These are phyloP conservation scores for Lamprotornis superbus DNA, from an alignment of 2,113 vertebrate genomes.

Conservation along the genomic window DNA sequence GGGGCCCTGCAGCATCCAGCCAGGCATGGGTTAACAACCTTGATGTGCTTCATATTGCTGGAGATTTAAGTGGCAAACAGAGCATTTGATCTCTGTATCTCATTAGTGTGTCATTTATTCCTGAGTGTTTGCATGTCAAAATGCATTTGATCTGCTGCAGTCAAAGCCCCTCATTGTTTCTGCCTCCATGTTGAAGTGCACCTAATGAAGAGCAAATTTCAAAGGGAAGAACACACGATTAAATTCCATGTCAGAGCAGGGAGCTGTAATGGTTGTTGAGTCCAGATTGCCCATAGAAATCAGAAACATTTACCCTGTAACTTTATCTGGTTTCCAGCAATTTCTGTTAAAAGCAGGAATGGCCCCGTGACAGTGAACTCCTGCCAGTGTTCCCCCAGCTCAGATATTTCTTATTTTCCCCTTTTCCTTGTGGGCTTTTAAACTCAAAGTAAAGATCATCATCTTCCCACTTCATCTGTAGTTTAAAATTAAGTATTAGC, in stretches of 20 bases:
- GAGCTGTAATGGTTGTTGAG: background rate
- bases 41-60: background rate
- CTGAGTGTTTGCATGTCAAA: background rate
- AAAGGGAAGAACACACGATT: background rate
- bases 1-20: background rate
- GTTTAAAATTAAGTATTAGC: background rate
- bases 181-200: background rate
- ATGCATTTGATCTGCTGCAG: constrained; percentile 15
- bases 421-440: background rate
- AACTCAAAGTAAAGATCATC: background rate
- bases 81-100: constrained; percentile 1
- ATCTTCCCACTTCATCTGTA: background rate
- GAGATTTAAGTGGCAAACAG: background rate
- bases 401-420: background rate
- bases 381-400: background rate
- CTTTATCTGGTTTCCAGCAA: background rate
- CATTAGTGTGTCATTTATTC: background rate
- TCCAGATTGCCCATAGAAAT: background rate
- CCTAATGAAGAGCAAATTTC: constrained; percentile 29
- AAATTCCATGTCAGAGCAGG: background rate
- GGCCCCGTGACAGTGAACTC: background rate
- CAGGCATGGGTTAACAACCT: background rate
- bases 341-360: background rate
- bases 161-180: background rate
- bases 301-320: background rate